These are phyloP conservation scores for Neogobius melanostomus DNA, from an alignment of 2,113 vertebrate genomes.

Conservation along the genomic window DNA sequence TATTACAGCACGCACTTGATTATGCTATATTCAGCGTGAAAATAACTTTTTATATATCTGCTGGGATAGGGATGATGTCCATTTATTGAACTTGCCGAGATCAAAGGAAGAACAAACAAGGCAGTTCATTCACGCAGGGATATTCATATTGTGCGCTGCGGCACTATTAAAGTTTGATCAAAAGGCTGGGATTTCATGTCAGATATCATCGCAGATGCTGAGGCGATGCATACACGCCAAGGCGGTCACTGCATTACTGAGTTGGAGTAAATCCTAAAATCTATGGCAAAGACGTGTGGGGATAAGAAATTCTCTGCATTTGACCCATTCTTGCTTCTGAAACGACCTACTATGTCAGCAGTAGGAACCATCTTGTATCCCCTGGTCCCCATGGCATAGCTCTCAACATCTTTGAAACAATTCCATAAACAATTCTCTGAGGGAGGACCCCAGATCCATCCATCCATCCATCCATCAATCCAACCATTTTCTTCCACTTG, in stretches of 20 bases:
- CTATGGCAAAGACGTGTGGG: no score
- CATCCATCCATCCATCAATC: no score
- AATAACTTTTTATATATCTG: not conserved
- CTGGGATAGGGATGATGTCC: not conserved
- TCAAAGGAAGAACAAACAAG: slow-evolving; percentile 6
- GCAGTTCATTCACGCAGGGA: not conserved
- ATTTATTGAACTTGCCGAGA: slow-evolving; percentile 5
- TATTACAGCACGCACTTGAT: not conserved
- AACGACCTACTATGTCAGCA: no score
- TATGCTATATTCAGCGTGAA: not conserved
- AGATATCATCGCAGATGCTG: not conserved
- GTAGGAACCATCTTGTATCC: no score
- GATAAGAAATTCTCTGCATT: not conserved
- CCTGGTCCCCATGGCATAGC: no score
- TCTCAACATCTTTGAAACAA: no score
- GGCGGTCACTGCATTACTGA: not conserved
- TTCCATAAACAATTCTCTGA: no score
- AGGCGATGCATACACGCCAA: not conserved
- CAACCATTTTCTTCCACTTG: no score
- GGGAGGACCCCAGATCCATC: no score
- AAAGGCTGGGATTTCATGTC: not conserved
- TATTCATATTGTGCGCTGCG: slow-evolving; percentile 1
- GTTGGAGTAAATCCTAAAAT: not conserved
- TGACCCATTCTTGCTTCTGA: not conserved
- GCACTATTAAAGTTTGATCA: slow-evolving; percentile 5